Evolutionary conservation across 1,140 invertebrate species (phyloP), one percentile per base, ranked within the genome.

Genomic region (Aphaenogaster rudis): DNA sequence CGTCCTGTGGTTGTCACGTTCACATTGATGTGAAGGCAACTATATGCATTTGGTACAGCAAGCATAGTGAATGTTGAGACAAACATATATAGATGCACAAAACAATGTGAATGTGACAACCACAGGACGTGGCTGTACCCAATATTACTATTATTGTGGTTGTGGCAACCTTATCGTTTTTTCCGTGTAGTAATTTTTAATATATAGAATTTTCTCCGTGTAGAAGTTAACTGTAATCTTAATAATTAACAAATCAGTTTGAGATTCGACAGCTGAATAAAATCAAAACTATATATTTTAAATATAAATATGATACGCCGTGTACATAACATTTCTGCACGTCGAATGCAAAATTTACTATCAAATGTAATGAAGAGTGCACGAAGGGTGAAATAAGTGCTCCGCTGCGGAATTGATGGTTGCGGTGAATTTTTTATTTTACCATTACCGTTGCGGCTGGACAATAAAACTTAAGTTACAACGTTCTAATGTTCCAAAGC

Each of bases 401-500:
- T 39, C 8, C 36, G n/a, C 36, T 13, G 13, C 1, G 7, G 8
- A 67, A 80, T 81, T 39, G 39, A 21, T 39, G 21, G 9, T 69
- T 28, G 33, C 48, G n/a, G n/a, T 11, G 45, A 13, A 39, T 57
- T 39, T 42, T 57, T 81, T 57, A 57, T 57, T 71, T 71, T 81
- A 66, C 9, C 39, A 48, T 81, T 45, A 71, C 5, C 36, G 48
- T 79, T 42, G 21, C 48, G n/a, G 36, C 63, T 3, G 36, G 48
- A 36, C 21, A 71, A 81, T 81, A 71, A 81, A 81, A 84, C 69
- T 74, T 61, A 61, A 74, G 28, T 72, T 76, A 48, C 54, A 74
- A 48, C 42, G 57, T 74, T 76, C 69, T 76, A 61, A 84, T 48
- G 28, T 63, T 84, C 17, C 54, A 76, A 61, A 84, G 33, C 54